A percentile compares a stretch with the other conserved stretches of the same genome.
These are phyloP conservation scores for Paraescarpia echinospica DNA, from an alignment of 1,140 invertebrate genomes.

Conservation along the genomic window DNA sequence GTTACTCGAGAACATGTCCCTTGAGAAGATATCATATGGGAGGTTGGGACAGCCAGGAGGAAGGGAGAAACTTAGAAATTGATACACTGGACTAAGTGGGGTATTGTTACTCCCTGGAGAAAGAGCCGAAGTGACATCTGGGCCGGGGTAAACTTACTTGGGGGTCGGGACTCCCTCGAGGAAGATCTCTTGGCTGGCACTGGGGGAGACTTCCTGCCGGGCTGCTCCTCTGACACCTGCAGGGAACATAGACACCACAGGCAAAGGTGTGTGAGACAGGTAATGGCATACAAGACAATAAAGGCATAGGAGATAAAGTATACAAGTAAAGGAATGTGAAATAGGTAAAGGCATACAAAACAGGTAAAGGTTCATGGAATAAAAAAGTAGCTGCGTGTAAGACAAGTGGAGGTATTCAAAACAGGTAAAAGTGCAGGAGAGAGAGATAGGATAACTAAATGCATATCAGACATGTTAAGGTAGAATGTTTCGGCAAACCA, in stretches of 20 bases:
- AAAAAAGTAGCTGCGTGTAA: too few species aligned
- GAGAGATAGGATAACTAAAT: neutral
- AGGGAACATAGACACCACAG: neutral
- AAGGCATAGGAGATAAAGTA: too few species aligned
- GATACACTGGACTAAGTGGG: too few species aligned
- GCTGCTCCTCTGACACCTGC: neutral
- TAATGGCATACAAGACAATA: too few species aligned
- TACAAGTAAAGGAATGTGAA: too few species aligned
- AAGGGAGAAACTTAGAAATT: neutral
- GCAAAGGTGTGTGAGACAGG: neutral
- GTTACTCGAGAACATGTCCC: too few species aligned
- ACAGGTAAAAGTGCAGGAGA: neutral
- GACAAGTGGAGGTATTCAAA: neutral
- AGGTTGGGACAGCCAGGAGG: neutral
- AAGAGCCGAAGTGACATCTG: neutral
- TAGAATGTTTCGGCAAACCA: neutral
- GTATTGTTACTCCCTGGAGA: neutral
- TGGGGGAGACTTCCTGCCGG: slow-evolving; percentile 16
- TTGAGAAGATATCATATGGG: too few species aligned
- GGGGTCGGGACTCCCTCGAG: slow-evolving; percentile 9
- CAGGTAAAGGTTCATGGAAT: too few species aligned
- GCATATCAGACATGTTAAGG: neutral
- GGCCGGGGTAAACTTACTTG: slow-evolving; percentile 10
- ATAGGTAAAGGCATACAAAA: too few species aligned
- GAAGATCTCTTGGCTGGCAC: slow-evolving; percentile 17